phyloP scores from a whole-genome alignment of 2,888 invertebrate genomes.

The Eurytoma californica region DNA sequence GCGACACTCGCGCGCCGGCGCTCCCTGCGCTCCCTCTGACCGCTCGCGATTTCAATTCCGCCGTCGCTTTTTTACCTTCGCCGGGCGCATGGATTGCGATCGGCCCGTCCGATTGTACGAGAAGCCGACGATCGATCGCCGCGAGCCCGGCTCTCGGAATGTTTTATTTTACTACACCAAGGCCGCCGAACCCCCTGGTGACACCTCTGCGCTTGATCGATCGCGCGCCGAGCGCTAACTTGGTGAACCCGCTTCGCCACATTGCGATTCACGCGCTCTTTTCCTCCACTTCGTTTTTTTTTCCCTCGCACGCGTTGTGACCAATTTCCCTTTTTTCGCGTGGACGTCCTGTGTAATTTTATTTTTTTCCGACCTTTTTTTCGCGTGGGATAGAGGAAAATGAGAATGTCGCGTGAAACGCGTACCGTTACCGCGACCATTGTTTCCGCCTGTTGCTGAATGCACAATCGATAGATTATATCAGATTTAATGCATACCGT shows the following conservation, averaged over 20 bases:
- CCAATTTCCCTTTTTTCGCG: no score
- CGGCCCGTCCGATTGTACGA: constrained; percentile 44
- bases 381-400: no score
- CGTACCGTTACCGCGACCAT: no score
- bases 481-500: no score
- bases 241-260: constrained; percentile 35
- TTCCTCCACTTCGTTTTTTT: neutral
- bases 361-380: no score
- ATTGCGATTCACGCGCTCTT: neutral
- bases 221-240: constrained; percentile 44
- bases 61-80: constrained; percentile 11
- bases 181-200: constrained; percentile 59
- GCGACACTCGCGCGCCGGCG: neutral
- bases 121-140: constrained; percentile 42
- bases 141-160: constrained; percentile 55
- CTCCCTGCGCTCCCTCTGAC: neutral
- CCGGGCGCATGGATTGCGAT: constrained; percentile 33
- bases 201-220: constrained; percentile 62
- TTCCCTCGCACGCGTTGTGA: no score
- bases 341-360: no score
- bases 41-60: constrained; percentile 19
- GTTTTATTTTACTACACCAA: constrained; percentile 64
- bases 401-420: no score
- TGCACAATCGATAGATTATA: no score
- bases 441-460: no score